These are phyloP conservation scores for Oryzias javanicus DNA, from an alignment of 2,113 vertebrate species.

Conservation along the genomic window DNA sequence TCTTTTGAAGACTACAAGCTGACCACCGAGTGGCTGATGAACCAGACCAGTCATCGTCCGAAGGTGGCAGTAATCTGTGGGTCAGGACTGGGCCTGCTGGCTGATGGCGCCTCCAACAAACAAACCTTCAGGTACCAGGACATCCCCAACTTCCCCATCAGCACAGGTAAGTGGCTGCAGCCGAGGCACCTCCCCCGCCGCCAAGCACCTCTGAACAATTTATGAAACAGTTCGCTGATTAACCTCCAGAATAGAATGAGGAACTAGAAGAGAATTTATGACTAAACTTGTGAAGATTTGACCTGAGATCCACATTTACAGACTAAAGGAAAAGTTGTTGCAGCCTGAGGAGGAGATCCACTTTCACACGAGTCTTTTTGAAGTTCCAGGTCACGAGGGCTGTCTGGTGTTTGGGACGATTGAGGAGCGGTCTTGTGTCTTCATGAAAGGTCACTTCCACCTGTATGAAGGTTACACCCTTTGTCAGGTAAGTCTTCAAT, in stretches of 20 bases:
- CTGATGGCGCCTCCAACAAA: slow-evolving; percentile 55
- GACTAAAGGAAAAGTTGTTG: no score
- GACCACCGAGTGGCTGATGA: slow-evolving; percentile 73
- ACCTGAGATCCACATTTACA: no score
- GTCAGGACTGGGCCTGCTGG: slow-evolving; percentile 70
- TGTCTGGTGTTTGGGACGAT: slow-evolving; percentile 73
- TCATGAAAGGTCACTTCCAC: slow-evolving; percentile 78
- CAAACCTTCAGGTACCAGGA: slow-evolving; percentile 71
- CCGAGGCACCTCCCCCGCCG: no score
- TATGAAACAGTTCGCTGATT: no score
- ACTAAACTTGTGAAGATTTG: no score
- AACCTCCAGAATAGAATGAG: no score
- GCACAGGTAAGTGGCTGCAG: slow-evolving; percentile 62
- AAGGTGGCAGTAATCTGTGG: slow-evolving; percentile 74
- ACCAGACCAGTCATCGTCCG: slow-evolving; percentile 61
- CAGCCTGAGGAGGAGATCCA: no score
- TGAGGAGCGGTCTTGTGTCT: slow-evolving; percentile 70
- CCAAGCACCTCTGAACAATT: no score
- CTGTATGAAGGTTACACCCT: slow-evolving; percentile 76
- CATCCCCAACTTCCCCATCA: slow-evolving; percentile 77
- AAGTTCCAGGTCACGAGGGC: slow-evolving; percentile 73
- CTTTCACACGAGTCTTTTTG: no score
- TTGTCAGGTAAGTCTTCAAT: slow-evolving; percentile 67
- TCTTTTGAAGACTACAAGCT: slow-evolving; percentile 72
- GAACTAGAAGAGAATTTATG: no score